phyloP scores from a whole-genome alignment of 2,797 vertebrate species.

The Diplodus sargus region DNA sequence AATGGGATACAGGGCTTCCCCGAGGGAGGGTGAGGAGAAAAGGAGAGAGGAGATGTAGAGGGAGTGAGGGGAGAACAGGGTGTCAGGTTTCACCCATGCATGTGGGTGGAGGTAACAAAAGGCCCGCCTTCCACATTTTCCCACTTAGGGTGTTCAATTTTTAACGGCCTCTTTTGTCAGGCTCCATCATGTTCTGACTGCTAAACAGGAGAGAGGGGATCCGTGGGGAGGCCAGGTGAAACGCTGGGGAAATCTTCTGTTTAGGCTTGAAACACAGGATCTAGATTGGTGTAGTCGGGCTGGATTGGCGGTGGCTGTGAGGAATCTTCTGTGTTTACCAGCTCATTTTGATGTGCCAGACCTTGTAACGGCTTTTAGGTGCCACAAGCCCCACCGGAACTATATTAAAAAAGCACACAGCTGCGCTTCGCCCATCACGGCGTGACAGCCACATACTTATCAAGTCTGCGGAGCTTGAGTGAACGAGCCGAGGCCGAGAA shows the following conservation, averaged over 20 bases:
- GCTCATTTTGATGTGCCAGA: constrained; percentile 78
- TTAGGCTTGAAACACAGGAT: constrained; percentile 73
- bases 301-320: constrained; percentile 69
- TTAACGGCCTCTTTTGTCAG: constrained; percentile 76
- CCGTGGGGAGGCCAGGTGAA: constrained; percentile 62
- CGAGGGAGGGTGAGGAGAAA: constrained; percentile 61
- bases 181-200: constrained; percentile 72
- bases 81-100: constrained; percentile 71
- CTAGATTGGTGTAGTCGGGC: constrained; percentile 76
- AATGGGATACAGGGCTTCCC: constrained; percentile 77
- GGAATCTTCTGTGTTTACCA: constrained; percentile 76
- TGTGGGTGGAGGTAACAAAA: constrained; percentile 74
- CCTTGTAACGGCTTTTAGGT: constrained; percentile 73
- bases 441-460: constrained; percentile 61
- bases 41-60: constrained; percentile 59
- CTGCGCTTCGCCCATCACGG: constrained; percentile 46
- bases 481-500: constrained; percentile 28
- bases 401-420: constrained; percentile 68
- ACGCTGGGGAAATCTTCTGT: constrained; percentile 81
- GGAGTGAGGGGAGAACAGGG: constrained; percentile 66
- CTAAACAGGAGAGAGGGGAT: constrained; percentile 65
- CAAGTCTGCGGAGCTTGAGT: constrained; percentile 30
- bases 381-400: constrained; percentile 58
- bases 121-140: constrained; percentile 70
- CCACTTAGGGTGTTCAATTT: constrained; percentile 75